Percentiles rank a stretch among this genome's conserved stretches.
These are phyloP conservation scores for Eristalis arbustorum DNA, from an alignment of 2,888 invertebrate genomes.

Conservation along the genomic window DNA sequence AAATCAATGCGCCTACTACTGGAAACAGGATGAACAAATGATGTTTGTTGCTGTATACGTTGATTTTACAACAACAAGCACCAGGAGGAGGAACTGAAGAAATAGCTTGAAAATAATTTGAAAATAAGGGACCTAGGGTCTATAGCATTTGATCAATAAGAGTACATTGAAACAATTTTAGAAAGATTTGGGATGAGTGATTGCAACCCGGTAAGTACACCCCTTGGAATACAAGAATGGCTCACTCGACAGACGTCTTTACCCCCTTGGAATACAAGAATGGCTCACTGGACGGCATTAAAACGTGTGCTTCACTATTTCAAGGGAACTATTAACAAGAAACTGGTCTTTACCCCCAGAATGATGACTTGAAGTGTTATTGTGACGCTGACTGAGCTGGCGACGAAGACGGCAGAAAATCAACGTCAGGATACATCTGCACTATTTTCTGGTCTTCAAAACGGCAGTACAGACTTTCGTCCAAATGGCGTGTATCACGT, in stretches of 20 bases:
- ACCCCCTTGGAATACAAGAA: slow-evolving; percentile 50
- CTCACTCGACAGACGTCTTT: too few species aligned
- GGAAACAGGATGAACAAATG: background rate
- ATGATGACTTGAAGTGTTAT: slow-evolving; percentile 1
- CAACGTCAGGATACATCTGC: slow-evolving; percentile 36
- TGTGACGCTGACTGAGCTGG: slow-evolving; percentile 52
- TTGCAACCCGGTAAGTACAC: slow-evolving; percentile 48
- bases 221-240: slow-evolving; percentile 47
- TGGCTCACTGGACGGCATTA: slow-evolving; percentile 60
- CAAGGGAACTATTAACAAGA: slow-evolving; percentile 3
- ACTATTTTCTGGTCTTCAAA: slow-evolving; percentile 42
- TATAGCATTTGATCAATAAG: slow-evolving; percentile 66
- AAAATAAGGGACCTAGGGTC: slow-evolving; percentile 41
- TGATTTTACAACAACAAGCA: slow-evolving; percentile 43
- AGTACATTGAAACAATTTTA: slow-evolving; percentile 30
- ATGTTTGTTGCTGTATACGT: slow-evolving; percentile 41
- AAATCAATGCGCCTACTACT: background rate
- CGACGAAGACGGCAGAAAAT: slow-evolving; percentile 28
- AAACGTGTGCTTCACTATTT: slow-evolving; percentile 59
- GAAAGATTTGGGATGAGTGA: slow-evolving; percentile 37
- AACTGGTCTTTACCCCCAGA: too few species aligned
- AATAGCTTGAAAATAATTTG: slow-evolving; percentile 6
- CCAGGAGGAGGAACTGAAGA: background rate
- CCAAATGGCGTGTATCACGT: too few species aligned
- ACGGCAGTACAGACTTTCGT: slow-evolving; percentile 40